Base-by-base conservation (phyloP, 2,797 vertebrate genomes). In the Zalophus californianus region DNA sequence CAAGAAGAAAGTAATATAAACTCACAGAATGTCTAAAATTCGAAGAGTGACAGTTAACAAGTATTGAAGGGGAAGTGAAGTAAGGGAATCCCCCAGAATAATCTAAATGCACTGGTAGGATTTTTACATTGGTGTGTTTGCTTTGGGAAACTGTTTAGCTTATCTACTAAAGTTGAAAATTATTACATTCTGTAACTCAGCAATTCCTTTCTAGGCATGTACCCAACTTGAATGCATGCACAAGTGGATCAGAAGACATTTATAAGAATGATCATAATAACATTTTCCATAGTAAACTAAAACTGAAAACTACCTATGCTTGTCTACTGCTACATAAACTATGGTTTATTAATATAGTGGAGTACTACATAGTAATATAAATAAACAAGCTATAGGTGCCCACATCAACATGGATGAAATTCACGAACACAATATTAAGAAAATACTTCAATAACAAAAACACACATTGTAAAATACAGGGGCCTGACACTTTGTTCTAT, bases 31-130 rank as follows among this genome's bases (percentile, higher is more conserved):
- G 0, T 50, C 48, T 86, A 73, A 89, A 93, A 70, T 62, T 62
- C 35, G 13, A 70, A 27, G 3, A 44, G 2, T 72, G 48, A 27
- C 10, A 58, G n/a, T 48, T 5, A 27, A 35, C 13, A 84, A 32
- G 1, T 29, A 3, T 62, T 56, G 8, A 15, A 79, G 21, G 9
- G 1, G 14, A 78, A 0, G 0, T 32, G 1, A 6, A 93, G 29
- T 15, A 38, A 85, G 8, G 21, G 2, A 85, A 92, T 66, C 1
- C 9, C 1, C 73, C 12, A 66, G 32, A 60, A 35, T 12, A 52
- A 64, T n/a, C 6, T 80, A 58, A 94, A 3, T 3, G 20, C 72
- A 1, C 2, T 77, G 16, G 16, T 20, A 44, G n/a, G 7, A 62
- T 60, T 86, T 89, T 77, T 52, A 72, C 7, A 58, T 8, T 25